Base-by-base conservation (phyloP, 2,888 invertebrate genomes). In the Conistra vaccinii region DNA sequence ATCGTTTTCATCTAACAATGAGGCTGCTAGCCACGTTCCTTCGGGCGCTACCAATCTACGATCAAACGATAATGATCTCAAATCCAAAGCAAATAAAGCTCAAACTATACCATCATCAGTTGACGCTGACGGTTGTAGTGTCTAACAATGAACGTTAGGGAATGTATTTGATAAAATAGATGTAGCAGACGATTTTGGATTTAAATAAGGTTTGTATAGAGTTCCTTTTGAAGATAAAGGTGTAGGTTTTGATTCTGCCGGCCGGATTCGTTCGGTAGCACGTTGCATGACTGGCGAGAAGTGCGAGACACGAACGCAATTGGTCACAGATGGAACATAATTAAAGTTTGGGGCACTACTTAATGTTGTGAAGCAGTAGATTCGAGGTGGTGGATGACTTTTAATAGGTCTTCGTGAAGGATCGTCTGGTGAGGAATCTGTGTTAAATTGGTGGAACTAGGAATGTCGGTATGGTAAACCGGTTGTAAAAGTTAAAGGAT, bases 301-400 rank as follows among this genome's bases (percentile, higher is more conserved):
- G 94, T 91, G 91, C 92, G 95, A 94, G 96, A 95, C 96, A 96
- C 96, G 96, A 96, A 94, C 95, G 92, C 95, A 94, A 96, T 96
- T 96, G 96, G 96, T 95, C 96, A 96, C 96, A 96, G 96, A 92
- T 94, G 90, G 95, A 95, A 96, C 94, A 95, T 96, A 96, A 96
- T 96, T 96, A 96, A 96, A 96, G 96, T 96, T 96, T 95, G 95
- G 95, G 94, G 94, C 94, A 95, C 93, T 94, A 94, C 93, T 94
- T 96, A 95, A 96, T 96, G 95, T 95, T 94, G 95, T 95, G 94
- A 95, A 92, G 94, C 92, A 92, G 92, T 92, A 93, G 92, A 95
- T 94, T 95, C 94, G 95, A 94, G 93, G 95, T 95, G 94, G 94
- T 94, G 92, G 92, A 91, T 95, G 95, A 95, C 94, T 95, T 96